phyloP scores from a whole-genome alignment of 2,113 vertebrate genomes.

The Oxyruncus cristatus region DNA sequence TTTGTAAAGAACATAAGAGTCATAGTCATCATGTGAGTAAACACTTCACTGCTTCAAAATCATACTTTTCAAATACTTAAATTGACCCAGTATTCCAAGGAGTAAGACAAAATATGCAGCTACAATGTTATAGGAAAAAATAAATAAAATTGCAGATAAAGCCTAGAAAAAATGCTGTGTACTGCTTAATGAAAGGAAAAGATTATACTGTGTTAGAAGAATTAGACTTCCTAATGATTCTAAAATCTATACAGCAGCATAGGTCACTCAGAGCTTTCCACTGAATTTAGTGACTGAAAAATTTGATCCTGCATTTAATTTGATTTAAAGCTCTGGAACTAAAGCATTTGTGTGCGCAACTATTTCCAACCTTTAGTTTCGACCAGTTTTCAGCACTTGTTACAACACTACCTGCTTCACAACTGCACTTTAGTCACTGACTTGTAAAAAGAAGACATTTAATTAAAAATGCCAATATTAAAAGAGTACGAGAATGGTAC shows the following conservation, averaged over 20 bases:
- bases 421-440: neutral
- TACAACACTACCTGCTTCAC: neutral
- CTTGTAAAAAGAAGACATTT: constrained; percentile 28
- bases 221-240: constrained; percentile 48
- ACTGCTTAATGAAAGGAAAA: neutral
- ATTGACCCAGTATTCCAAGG: neutral
- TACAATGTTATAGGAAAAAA: neutral
- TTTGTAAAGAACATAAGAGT: neutral
- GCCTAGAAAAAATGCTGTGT: neutral
- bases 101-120: neutral
- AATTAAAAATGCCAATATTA: constrained; percentile 61
- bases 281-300: constrained; percentile 37
- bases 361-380: constrained; percentile 25
- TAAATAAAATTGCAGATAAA: neutral
- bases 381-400: constrained; percentile 39
- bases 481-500: neutral
- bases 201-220: constrained; percentile 5
- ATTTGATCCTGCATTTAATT: constrained; percentile 47
- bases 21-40: neutral
- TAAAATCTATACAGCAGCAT: constrained; percentile 24
- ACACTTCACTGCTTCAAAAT: neutral
- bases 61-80: neutral
- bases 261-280: neutral
- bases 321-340: constrained; percentile 50
- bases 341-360: constrained; percentile 1